phyloP scores from a whole-genome alignment of 2,113 vertebrate species.

The Corythoichthys intestinalis region DNA sequence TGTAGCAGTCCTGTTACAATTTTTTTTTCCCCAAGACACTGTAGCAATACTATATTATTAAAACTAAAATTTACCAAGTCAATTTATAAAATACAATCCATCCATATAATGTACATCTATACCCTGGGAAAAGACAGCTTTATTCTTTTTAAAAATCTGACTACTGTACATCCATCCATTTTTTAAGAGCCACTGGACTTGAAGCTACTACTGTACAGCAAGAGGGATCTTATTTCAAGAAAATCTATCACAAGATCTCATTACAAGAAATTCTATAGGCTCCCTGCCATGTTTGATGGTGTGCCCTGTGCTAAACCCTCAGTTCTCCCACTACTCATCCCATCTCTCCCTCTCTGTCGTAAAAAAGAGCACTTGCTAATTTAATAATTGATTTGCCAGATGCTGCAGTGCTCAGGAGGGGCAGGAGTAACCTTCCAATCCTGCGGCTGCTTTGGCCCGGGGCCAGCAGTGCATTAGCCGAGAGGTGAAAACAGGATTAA shows the following conservation, averaged over 20 bases:
- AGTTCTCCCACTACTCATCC: slow-evolving; percentile 14
- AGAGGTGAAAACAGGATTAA: slow-evolving; percentile 68
- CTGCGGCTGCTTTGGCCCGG: slow-evolving; percentile 59
- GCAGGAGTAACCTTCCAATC: slow-evolving; percentile 66
- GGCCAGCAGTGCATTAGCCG: slow-evolving; percentile 67
- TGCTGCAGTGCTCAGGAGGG: slow-evolving; percentile 71
- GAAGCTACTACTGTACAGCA: slow-evolving; percentile 40
- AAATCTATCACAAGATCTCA: slow-evolving; percentile 68
- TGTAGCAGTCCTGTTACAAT: too few species aligned
- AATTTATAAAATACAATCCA: too few species aligned
- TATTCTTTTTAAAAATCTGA: background rate
- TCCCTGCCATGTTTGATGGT: slow-evolving; percentile 57
- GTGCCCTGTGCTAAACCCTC: slow-evolving; percentile 41
- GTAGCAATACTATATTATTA: too few species aligned
- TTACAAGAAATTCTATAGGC: slow-evolving; percentile 69
- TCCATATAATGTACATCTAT: too few species aligned
- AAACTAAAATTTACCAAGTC: too few species aligned
- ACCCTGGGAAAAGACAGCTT: background rate
- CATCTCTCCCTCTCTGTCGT: slow-evolving; percentile 45
- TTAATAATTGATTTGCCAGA: slow-evolving; percentile 78
- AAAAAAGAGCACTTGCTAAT: slow-evolving; percentile 70
- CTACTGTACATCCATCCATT: too few species aligned
- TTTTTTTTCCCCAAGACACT: too few species aligned
- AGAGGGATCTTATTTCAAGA: slow-evolving; percentile 48
- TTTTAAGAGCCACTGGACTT: background rate